Evolutionary conservation across 2,113 vertebrate genomes (phyloP).

Genomic region (Xenopus laevis): DNA sequence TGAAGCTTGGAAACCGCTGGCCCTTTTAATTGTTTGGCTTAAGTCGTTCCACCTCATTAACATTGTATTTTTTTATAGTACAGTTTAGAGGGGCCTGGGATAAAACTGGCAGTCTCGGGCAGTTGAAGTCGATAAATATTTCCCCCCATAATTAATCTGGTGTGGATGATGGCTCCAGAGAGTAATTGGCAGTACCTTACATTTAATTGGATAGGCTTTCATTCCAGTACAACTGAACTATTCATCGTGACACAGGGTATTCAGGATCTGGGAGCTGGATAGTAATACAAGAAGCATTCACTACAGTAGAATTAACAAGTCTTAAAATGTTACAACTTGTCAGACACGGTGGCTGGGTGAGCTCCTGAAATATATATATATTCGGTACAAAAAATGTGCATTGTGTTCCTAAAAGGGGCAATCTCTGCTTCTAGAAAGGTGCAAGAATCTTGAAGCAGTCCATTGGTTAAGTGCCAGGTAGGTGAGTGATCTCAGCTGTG

Average conservation of each 20-base stretch:
- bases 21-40: constrained; percentile 42
- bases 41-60: constrained; percentile 39
- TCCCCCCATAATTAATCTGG: constrained; percentile 43
- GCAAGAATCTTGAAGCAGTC: background rate
- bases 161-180: constrained; percentile 40
- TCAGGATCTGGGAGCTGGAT: constrained; percentile 9
- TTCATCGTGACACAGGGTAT: constrained; percentile 36
- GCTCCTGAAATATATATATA: background rate
- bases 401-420: constrained; percentile 14
- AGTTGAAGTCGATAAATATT: constrained; percentile 44
- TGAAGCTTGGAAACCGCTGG: constrained; percentile 27
- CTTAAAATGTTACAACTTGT: constrained; percentile 44
- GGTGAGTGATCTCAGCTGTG: background rate
- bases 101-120: constrained; percentile 22
- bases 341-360: constrained; percentile 30
- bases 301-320: constrained; percentile 42
- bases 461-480: background rate
- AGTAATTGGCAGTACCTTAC: constrained; percentile 39
- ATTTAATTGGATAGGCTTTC: constrained; percentile 40
- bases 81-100: constrained; percentile 26
- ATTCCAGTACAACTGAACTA: constrained; percentile 25
- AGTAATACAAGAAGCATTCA: constrained; percentile 37
- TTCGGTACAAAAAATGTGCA: constrained; percentile 1
- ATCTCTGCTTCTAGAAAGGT: background rate
- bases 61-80: constrained; percentile 38